phyloP scores from a whole-genome alignment of 2,888 invertebrate genomes.

The Andrena flavipes region DNA sequence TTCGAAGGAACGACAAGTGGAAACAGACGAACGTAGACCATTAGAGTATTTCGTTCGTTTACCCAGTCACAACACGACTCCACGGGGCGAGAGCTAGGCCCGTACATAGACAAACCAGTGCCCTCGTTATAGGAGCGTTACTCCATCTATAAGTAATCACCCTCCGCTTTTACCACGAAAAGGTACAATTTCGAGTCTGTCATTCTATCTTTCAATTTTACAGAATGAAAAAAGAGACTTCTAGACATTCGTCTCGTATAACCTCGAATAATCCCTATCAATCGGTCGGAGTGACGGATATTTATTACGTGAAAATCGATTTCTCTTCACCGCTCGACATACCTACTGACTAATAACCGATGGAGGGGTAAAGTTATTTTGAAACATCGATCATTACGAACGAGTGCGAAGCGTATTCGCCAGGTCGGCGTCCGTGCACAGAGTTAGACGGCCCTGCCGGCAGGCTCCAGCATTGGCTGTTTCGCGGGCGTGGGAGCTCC shows the following conservation, averaged over 20 bases:
- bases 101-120: background rate
- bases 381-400: background rate
- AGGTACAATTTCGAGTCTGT: too few species aligned
- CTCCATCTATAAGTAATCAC: background rate
- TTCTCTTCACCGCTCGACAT: too few species aligned
- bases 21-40: conserved; percentile 40
- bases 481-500: conserved; percentile 74
- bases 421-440: conserved; percentile 19
- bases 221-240: too few species aligned
- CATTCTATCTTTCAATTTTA: too few species aligned
- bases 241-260: too few species aligned
- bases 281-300: too few species aligned
- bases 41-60: conserved; percentile 53
- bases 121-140: background rate
- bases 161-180: too few species aligned
- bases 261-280: too few species aligned
- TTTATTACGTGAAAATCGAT: too few species aligned
- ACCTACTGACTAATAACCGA: too few species aligned
- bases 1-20: conserved; percentile 43
- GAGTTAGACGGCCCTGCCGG: conserved; percentile 51
- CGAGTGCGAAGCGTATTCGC: background rate
- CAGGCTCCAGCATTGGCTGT: conserved; percentile 60
- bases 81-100: conserved; percentile 46
- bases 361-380: background rate
- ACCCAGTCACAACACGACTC: conserved; percentile 47